Percentiles rank a stretch among this genome's conserved stretches.
Evolutionary conservation across 2,113 vertebrate genomes (phyloP).

Genomic region (Microtus richardsoni): DNA sequence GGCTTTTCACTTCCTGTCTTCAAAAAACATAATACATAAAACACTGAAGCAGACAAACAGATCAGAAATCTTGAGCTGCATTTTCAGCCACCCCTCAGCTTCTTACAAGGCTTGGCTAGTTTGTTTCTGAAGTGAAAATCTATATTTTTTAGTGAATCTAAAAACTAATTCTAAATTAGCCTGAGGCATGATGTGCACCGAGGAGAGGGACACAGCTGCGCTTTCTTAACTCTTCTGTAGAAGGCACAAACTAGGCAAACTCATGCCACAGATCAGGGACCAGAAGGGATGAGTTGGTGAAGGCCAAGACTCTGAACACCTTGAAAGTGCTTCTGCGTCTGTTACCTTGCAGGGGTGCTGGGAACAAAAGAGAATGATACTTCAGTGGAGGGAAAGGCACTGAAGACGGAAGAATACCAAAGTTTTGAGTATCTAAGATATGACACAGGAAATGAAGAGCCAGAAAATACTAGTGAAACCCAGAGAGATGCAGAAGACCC

Average conservation of each 20-base stretch:
- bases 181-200: not conserved
- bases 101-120: not conserved
- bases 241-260: not conserved
- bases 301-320: not conserved
- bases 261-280: not conserved
- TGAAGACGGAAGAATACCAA: not conserved
- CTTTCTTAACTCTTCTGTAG: not conserved
- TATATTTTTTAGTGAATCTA: not conserved
- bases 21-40: not conserved
- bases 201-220: not conserved
- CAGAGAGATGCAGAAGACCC: not conserved
- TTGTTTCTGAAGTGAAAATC: not conserved
- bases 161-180: slow-evolving; percentile 28
- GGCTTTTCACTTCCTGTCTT: slow-evolving; percentile 40
- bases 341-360: not conserved
- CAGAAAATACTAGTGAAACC: not conserved
- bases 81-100: not conserved
- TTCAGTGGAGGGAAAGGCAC: not conserved
- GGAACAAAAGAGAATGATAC: not conserved
- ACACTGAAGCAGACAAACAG: not conserved
- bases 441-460: not conserved
- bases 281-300: fast-evolving
- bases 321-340: not conserved
- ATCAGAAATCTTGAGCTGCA: slow-evolving; percentile 1
- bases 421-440: not conserved